Conservation (phyloP, 2,888 invertebrate genomes). For the Bellardia pandia region DNA sequence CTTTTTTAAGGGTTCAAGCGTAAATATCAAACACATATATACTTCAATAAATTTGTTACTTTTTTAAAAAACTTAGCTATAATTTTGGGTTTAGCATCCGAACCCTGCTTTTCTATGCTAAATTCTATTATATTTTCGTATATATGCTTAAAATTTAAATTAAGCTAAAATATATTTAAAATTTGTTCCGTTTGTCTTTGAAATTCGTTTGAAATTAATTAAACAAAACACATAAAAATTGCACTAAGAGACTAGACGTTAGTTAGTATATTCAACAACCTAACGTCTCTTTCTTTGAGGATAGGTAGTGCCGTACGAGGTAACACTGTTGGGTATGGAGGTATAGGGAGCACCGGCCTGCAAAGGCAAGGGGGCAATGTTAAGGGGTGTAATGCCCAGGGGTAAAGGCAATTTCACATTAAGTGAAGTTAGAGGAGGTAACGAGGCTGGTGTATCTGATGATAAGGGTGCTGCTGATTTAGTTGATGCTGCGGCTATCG, state of each 20-base stretch:
- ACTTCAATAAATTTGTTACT: too few relatives aligned
- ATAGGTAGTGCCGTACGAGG: constrained; percentile 80
- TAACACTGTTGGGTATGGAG: constrained; percentile 77
- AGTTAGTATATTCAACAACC: neutral
- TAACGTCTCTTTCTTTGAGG: constrained; percentile 76
- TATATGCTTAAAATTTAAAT: constrained; percentile 33
- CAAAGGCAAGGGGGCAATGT: constrained; percentile 79
- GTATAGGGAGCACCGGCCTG: constrained; percentile 80
- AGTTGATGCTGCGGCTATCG: neutral
- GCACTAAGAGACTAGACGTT: constrained; percentile 41
- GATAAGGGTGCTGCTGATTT: neutral
- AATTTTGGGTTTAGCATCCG: neutral
- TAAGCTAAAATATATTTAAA: neutral
- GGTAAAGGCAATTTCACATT: constrained; percentile 81
- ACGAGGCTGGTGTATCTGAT: constrained; percentile 22
- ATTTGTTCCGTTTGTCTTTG: neutral
- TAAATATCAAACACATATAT: too few relatives aligned
- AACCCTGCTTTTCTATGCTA: constrained; percentile 43
- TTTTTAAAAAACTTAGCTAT: too few relatives aligned
- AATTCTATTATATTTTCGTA: neutral
- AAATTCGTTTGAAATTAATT: constrained; percentile 18
- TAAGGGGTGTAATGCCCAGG: constrained; percentile 78
- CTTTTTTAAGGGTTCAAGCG: too few relatives aligned
- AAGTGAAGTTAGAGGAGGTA: constrained; percentile 73
- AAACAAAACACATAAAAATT: constrained; percentile 35